Conservation (phyloP, 2,888 invertebrate species). For the Neelides folsomi region DNA sequence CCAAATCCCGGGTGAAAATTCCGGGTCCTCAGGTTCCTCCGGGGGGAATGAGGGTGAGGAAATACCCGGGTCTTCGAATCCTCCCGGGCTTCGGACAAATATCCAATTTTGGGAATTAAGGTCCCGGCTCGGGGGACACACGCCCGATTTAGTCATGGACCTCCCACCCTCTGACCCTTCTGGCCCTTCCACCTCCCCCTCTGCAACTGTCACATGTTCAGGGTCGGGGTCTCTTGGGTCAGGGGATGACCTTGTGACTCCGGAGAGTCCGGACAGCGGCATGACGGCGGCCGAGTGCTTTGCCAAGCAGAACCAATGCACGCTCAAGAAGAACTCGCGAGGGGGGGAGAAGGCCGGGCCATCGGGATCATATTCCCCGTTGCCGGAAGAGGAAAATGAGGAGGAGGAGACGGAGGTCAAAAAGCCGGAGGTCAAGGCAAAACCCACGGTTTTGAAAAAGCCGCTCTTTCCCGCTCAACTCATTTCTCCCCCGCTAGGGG, state of each 20-base stretch:
- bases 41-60: constrained; percentile 1
- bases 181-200: constrained; percentile 20
- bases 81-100: constrained; percentile 22
- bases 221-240: constrained; percentile 29
- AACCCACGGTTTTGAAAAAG: constrained; percentile 65
- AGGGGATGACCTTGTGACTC: constrained; percentile 35
- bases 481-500: constrained; percentile 9
- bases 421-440: constrained; percentile 63
- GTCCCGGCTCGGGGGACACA: constrained; percentile 38
- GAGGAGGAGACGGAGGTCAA: constrained; percentile 3
- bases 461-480: constrained; percentile 43
- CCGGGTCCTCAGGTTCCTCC: not conserved
- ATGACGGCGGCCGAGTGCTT: constrained; percentile 63
- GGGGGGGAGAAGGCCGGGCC: constrained; percentile 5
- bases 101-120: constrained; percentile 37
- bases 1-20: too few relatives aligned
- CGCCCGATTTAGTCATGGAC: constrained; percentile 73
- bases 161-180: constrained; percentile 47
- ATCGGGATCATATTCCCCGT: constrained; percentile 12
- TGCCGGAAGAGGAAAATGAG: constrained; percentile 13
- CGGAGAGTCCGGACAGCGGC: constrained; percentile 42
- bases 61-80: constrained; percentile 1
- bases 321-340: constrained; percentile 51
- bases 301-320: constrained; percentile 64
- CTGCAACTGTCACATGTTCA: constrained; percentile 36